phyloP scores from a whole-genome alignment of 2,888 invertebrate genomes.

The Phyto melanocephala region DNA sequence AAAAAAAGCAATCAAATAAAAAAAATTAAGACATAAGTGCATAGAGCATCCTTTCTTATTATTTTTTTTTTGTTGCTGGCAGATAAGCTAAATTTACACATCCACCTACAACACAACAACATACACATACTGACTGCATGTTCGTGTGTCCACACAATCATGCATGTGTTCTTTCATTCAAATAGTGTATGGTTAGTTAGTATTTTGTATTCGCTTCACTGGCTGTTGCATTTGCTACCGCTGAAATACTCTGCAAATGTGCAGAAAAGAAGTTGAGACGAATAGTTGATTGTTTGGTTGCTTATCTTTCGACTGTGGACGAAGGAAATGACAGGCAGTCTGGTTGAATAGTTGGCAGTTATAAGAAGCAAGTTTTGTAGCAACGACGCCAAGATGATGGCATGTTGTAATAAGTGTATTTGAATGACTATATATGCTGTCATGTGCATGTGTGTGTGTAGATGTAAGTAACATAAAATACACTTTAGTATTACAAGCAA shows the following conservation, averaged over 20 bases:
- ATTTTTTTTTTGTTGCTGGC: too few relatives aligned
- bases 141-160: neutral
- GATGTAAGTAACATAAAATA: slow-evolving; percentile 44
- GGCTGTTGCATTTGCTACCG: slow-evolving; percentile 49
- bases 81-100: neutral
- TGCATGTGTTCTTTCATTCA: slow-evolving; percentile 12
- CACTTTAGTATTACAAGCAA: slow-evolving; percentile 51
- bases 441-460: neutral
- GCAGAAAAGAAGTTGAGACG: slow-evolving; percentile 14
- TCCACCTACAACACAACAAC: neutral
- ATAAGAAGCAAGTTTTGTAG: neutral
- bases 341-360: slow-evolving; percentile 30
- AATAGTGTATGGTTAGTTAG: slow-evolving; percentile 55
- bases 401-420: neutral
- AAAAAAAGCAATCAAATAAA: neutral
- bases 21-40: neutral
- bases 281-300: slow-evolving; percentile 23
- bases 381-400: slow-evolving; percentile 12
- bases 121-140: neutral
- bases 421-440: neutral
- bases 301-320: neutral
- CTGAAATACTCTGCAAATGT: slow-evolving; percentile 32
- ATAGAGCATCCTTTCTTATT: neutral
- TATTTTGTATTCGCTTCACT: slow-evolving; percentile 56
- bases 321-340: slow-evolving; percentile 16